Evolutionary conservation across 2,113 vertebrate genomes (phyloP), one percentile per base, ranked within the genome.

Genomic region (Boulengeromyrus knoepffleri): DNA sequence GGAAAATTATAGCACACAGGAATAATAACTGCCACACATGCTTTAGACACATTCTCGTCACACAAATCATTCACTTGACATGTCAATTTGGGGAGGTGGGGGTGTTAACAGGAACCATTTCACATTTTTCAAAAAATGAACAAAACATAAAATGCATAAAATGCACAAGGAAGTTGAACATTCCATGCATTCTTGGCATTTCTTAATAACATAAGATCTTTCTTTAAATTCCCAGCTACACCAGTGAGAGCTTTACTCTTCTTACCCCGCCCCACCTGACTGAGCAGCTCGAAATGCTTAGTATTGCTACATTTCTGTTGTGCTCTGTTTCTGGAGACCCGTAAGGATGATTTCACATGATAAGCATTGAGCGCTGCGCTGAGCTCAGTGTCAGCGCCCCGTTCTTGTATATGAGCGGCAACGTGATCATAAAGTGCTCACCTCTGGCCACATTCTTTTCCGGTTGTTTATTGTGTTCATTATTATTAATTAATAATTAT

Each of bases 1-100:
- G 58, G 21, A n/a, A 66, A 66, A 66, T 93, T 80, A 42, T 53
- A 56, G 36, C 36, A 46, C 87, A 88, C 56, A 58, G 42, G 21
- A 39, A 47, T 42, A 66, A 24, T 42, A 46, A 21, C 19, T 74
- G 3, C 31, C 27, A 39, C 13, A 13, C 31, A 36, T 74, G 27
- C 27, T 74, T 74, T 74, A 5, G 13, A 6, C 31, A 36, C 31
- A 74, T 39, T 39, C 31, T 36, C 15, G 13, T 74, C 70, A 74
- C 70, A 17, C 70, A 70, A 70, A 70, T 70, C 62, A 74, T 39
- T 74, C 58, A 27, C 58, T 62, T 62, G 56, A 62, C 56, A n/a
- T n/a, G 58, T 66, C 58, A 66, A 66, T n/a, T 66, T n/a, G 24
- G 58, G 58, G 56, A 24, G 8, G 8, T n/a, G 24, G 50, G 15